These are phyloP conservation scores for Mactra quadrangularis DNA, from an alignment of 1,140 invertebrate genomes.

Conservation along the genomic window DNA sequence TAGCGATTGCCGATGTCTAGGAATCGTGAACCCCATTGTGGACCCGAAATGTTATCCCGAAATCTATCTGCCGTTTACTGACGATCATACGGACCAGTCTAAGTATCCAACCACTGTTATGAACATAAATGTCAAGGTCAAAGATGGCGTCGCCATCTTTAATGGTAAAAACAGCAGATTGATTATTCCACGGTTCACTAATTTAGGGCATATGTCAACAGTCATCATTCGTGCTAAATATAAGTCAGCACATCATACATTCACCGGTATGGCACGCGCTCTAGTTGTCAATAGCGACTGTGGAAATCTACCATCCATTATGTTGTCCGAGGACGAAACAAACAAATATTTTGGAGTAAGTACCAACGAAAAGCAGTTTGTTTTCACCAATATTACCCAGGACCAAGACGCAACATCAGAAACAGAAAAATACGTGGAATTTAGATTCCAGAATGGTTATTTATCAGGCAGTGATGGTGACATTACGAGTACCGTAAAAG, in stretches of 20 bases:
- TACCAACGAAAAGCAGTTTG: conserved; percentile 29
- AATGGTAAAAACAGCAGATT: conserved; percentile 65
- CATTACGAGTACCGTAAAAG: neutral
- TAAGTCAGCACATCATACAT: conserved; percentile 55
- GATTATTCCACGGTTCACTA: conserved; percentile 69
- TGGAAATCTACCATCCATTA: conserved; percentile 61
- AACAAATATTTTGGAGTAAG: conserved; percentile 67
- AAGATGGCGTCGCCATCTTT: conserved; percentile 65
- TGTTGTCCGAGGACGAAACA: conserved; percentile 78
- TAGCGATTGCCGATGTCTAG: conserved; percentile 60
- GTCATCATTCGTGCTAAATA: conserved; percentile 65
- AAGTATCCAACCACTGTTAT: conserved; percentile 62
- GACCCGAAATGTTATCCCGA: conserved; percentile 61
- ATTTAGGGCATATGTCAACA: conserved; percentile 61
- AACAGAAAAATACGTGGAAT: conserved; percentile 10
- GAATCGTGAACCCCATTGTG: neutral
- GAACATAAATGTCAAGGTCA: conserved; percentile 67
- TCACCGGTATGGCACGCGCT: conserved; percentile 45
- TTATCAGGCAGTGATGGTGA: conserved; percentile 14
- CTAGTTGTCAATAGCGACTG: conserved; percentile 72
- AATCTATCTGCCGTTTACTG: conserved; percentile 66
- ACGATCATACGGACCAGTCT: neutral
- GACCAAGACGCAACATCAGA: neutral
- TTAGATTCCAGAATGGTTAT: conserved; percentile 5
- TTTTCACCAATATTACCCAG: conserved; percentile 47